Evolutionary conservation across 2,888 invertebrate species (phyloP).

Genomic region (Temnothorax rugatulus): DNA sequence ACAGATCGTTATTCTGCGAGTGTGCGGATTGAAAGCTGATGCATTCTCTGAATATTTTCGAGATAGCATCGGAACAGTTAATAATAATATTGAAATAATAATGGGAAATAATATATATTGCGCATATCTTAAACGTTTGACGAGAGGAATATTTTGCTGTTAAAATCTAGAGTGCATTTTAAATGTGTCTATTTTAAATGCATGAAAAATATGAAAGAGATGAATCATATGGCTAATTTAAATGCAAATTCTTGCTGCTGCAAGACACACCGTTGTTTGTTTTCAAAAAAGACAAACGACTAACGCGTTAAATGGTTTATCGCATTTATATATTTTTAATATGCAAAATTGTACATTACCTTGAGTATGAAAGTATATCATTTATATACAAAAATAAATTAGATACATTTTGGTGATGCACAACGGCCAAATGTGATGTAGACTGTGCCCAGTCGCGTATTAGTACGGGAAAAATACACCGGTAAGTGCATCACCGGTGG

Average conservation of each 20-base stretch:
- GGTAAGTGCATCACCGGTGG: background rate
- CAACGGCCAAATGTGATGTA: background rate
- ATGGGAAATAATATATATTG: background rate
- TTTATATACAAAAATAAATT: background rate
- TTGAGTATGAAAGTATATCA: background rate
- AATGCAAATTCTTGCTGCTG: background rate
- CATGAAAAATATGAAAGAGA: background rate
- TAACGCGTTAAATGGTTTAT: background rate
- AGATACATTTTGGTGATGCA: background rate
- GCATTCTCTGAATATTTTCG: background rate
- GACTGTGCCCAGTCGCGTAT: background rate
- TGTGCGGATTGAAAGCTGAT: background rate
- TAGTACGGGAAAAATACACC: conserved; percentile 21
- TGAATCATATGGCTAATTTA: background rate
- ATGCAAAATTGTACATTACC: background rate
- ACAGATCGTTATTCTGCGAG: background rate
- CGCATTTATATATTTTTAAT: background rate
- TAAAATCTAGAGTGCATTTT: background rate
- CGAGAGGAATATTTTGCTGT: background rate
- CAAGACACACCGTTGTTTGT: background rate
- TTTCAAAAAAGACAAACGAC: background rate
- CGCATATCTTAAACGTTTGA: background rate
- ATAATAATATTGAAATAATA: background rate
- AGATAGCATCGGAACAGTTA: background rate
- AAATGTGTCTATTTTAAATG: background rate